Evolutionary conservation across 2,797 vertebrate genomes (phyloP).

Genomic region (Spinus olivaceus): DNA sequence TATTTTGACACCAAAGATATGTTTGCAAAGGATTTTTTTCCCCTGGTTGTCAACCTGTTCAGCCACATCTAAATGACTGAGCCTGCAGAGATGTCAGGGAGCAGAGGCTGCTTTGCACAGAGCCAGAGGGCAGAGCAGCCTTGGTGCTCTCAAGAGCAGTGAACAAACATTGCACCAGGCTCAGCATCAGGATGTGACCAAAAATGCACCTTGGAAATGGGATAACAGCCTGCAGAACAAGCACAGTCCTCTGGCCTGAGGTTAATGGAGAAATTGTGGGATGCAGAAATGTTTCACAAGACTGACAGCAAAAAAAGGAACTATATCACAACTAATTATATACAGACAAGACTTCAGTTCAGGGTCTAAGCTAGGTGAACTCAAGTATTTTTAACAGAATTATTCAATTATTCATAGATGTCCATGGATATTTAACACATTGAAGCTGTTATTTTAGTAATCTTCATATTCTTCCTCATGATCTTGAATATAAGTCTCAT

Average conservation of each 20-base stretch:
- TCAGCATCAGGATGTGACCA: neutral
- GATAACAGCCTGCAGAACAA: neutral
- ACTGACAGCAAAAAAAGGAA: neutral
- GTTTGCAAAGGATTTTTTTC: neutral
- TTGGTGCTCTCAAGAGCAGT: neutral
- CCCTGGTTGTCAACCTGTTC: neutral
- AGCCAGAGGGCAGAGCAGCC: neutral
- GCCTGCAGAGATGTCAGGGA: neutral
- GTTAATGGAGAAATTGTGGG: neutral
- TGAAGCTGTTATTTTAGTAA: neutral
- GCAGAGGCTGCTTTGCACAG: neutral
- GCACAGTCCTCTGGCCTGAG: neutral
- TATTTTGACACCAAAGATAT: neutral
- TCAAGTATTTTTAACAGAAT: neutral
- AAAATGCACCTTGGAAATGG: neutral
- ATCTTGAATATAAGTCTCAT: neutral
- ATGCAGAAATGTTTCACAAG: neutral
- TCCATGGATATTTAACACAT: neutral
- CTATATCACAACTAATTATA: accelerated
- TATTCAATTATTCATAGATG: neutral
- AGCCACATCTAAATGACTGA: neutral
- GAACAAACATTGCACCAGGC: neutral
- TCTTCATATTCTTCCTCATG: neutral
- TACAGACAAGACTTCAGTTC: neutral
- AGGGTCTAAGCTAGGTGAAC: neutral